phyloP scores from a whole-genome alignment of 2,113 vertebrate genomes.

The Lepus americanus region DNA sequence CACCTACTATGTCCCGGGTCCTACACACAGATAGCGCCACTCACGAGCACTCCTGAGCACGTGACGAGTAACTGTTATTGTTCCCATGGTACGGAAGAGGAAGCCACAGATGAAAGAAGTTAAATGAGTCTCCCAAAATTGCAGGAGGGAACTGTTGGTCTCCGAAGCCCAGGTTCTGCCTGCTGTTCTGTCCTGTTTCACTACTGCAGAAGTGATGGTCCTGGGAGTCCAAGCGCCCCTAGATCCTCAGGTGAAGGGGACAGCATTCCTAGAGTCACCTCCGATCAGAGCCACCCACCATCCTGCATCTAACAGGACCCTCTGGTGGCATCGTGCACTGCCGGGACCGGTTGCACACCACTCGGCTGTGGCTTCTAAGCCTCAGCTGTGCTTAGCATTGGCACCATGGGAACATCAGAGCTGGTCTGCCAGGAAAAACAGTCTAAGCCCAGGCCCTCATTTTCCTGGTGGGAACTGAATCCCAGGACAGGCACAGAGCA shows the following conservation, averaged over 20 bases:
- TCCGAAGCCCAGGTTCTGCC: conserved; percentile 23
- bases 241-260: background rate
- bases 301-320: background rate
- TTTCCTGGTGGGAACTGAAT: conserved; percentile 31
- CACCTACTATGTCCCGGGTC: conserved; percentile 28
- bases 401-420: background rate
- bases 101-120: conserved; percentile 64
- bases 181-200: background rate
- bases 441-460: background rate
- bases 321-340: background rate
- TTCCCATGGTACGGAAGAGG: conserved; percentile 28
- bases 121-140: conserved; percentile 56
- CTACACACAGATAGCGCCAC: conserved; percentile 27
- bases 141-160: conserved; percentile 26
- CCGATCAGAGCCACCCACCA: background rate
- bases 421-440: background rate
- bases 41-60: background rate
- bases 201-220: background rate
- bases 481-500: background rate
- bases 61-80: conserved; percentile 37
- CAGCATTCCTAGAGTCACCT: background rate
- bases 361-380: background rate
- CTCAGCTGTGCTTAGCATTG: background rate
- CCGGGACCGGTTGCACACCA: conserved; percentile 2
- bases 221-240: background rate